phyloP scores from a whole-genome alignment of 2,113 vertebrate species.

The Clarias gariepinus region DNA sequence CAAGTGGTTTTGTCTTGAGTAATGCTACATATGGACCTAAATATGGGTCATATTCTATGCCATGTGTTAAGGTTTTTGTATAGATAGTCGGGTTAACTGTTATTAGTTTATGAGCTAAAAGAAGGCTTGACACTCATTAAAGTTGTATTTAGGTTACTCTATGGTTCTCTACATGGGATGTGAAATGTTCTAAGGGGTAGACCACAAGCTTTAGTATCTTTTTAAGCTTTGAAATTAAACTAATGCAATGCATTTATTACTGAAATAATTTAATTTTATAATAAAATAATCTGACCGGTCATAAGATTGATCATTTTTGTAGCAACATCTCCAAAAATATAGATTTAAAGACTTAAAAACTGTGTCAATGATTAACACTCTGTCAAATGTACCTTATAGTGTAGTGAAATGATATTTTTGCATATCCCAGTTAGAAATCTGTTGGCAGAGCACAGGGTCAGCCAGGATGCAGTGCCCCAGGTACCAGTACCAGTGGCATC shows the following conservation, averaged over 20 bases:
- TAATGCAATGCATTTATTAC: not conserved
- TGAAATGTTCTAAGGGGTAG: not conserved
- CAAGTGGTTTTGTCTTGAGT: conserved; percentile 52
- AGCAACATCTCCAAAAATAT: not conserved
- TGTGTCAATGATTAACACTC: too few species aligned
- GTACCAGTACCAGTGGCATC: too few species aligned
- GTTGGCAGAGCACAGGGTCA: too few species aligned
- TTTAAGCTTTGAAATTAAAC: not conserved
- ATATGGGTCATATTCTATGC: not conserved
- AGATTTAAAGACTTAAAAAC: too few species aligned
- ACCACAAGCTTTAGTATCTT: not conserved
- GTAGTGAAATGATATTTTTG: too few species aligned
- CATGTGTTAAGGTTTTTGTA: not conserved
- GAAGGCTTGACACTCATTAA: not conserved
- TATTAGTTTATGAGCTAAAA: not conserved
- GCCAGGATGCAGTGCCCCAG: too few species aligned
- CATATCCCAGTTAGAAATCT: too few species aligned
- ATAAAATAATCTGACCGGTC: not conserved
- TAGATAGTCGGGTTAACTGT: not conserved
- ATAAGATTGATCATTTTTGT: not conserved
- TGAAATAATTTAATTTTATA: too few species aligned
- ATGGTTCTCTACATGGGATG: not conserved
- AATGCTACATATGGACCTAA: not conserved
- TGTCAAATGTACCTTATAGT: too few species aligned
- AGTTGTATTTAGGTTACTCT: not conserved